Evolutionary conservation across 1,140 invertebrate genomes (phyloP).

Genomic region (Trachymyrmex septentrionalis): DNA sequence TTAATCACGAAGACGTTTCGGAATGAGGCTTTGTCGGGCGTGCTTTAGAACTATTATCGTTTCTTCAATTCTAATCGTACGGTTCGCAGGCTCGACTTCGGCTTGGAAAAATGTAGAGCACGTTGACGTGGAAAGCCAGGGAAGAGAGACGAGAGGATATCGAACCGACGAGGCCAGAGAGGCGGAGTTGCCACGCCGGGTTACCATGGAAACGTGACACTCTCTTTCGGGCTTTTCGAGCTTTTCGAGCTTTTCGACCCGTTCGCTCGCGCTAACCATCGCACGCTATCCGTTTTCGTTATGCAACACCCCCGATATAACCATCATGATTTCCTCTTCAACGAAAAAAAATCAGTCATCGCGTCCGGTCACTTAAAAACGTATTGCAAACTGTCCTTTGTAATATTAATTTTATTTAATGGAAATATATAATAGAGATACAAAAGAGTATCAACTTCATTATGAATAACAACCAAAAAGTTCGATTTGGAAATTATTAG

Average conservation of each 20-base stretch:
- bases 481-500: background rate
- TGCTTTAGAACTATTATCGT: constrained; percentile 24
- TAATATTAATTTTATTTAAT: background rate
- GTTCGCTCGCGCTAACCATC: constrained; percentile 68
- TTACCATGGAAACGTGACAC: constrained; percentile 85
- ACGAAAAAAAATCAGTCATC: background rate
- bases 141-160: constrained; percentile 82
- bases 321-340: constrained; percentile 35
- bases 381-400: background rate
- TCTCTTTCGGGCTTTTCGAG: constrained; percentile 83
- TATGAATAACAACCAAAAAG: background rate
- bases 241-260: constrained; percentile 80
- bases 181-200: constrained; percentile 83
- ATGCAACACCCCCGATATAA: constrained; percentile 34
- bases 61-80: constrained; percentile 44
- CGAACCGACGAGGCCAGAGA: constrained; percentile 81
- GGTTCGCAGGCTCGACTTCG: constrained; percentile 43
- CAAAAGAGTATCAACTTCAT: too few species aligned
- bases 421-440: background rate
- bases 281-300: constrained; percentile 51
- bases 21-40: background rate
- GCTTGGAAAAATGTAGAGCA: constrained; percentile 82
- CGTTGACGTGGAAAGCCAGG: constrained; percentile 74
- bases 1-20: constrained; percentile 22
- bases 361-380: background rate